phyloP scores from a whole-genome alignment of 2,888 invertebrate species.

The Cerceris rybyensis region DNA sequence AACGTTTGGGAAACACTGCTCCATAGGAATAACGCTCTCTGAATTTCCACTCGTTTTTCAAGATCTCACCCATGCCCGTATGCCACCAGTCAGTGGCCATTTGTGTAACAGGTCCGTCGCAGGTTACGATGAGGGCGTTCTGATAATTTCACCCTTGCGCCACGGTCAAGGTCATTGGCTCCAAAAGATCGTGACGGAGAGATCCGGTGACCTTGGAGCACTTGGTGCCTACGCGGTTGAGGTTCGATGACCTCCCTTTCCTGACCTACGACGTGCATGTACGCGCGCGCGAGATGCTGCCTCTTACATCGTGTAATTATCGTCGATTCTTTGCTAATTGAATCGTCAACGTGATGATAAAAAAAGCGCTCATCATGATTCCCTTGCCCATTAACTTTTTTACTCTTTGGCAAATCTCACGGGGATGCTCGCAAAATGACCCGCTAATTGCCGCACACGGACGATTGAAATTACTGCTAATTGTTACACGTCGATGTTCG shows the following conservation, averaged over 20 bases:
- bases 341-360: slow-evolving; percentile 9
- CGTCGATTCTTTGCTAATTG: slow-evolving; percentile 43
- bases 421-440: no score
- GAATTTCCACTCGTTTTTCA: neutral
- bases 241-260: slow-evolving; percentile 50
- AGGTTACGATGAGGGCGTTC: slow-evolving; percentile 39
- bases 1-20: no score
- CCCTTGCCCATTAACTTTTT: neutral
- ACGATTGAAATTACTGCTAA: no score
- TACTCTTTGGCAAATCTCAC: neutral
- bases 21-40: no score
- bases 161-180: slow-evolving; percentile 51
- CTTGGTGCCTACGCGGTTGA: slow-evolving; percentile 26
- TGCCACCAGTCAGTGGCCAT: neutral
- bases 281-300: slow-evolving; percentile 17
- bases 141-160: slow-evolving; percentile 50
- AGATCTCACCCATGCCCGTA: neutral
- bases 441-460: no score
- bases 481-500: no score
- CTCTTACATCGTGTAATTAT: slow-evolving; percentile 37
- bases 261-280: slow-evolving; percentile 46
- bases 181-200: slow-evolving; percentile 50
- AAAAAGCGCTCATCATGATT: neutral
- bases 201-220: slow-evolving; percentile 39
- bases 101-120: slow-evolving; percentile 32